A percentile compares a stretch with the other conserved stretches of the same genome.
Evolutionary conservation across 2,113 vertebrate species (phyloP).

Genomic region (Hippotragus niger): DNA sequence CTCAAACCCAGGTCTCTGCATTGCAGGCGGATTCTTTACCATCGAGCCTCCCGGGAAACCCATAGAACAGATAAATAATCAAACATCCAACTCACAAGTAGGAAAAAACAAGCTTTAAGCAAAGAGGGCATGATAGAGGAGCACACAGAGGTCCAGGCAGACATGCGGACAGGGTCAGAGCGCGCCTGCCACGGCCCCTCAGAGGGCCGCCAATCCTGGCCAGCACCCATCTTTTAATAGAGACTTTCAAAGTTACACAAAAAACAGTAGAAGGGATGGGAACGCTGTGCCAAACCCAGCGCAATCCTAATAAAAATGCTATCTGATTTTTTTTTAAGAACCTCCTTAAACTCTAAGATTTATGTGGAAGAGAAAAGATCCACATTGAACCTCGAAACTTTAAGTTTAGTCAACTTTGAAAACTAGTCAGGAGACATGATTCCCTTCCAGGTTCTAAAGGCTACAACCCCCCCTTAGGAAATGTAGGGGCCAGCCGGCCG

Average conservation of each 20-base stretch:
- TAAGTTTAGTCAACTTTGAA: neutral
- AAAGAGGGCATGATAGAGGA: neutral
- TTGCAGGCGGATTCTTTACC: neutral
- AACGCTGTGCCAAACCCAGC: accelerated
- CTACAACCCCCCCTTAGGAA: neutral
- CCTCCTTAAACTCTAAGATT: neutral
- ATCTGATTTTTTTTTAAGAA: neutral
- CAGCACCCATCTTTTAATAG: neutral
- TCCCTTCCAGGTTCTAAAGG: neutral
- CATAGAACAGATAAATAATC: no score
- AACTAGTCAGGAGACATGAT: neutral
- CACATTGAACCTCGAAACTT: neutral
- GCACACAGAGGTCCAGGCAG: neutral
- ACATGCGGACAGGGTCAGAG: neutral
- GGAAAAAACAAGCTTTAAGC: neutral
- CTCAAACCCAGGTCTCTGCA: neutral
- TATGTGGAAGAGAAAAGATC: neutral
- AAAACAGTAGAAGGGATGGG: neutral
- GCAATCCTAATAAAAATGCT: neutral
- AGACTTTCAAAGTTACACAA: no score
- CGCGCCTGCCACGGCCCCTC: accelerated
- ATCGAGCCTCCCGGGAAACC: neutral
- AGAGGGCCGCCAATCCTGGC: neutral
- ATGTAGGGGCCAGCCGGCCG: neutral
- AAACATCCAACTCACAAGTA: neutral